These are phyloP conservation scores for Lithobates pipiens DNA, from an alignment of 2,797 vertebrate species.

Conservation along the genomic window DNA sequence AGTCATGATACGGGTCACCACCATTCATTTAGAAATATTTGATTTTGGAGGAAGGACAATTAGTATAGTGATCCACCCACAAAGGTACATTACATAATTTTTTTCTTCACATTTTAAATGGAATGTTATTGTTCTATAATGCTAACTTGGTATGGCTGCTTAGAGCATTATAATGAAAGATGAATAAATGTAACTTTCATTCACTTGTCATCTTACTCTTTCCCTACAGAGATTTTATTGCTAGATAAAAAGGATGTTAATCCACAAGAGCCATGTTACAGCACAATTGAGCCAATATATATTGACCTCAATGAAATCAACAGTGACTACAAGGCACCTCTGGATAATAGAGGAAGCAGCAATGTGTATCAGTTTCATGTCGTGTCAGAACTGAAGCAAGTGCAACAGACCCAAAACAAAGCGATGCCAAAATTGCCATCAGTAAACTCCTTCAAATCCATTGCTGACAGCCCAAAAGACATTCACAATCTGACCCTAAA, in stretches of 20 bases:
- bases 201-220: background rate
- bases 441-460: background rate
- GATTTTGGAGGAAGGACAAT: too few species aligned
- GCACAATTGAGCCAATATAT: constrained; percentile 59
- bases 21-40: too few species aligned
- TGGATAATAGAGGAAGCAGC: background rate
- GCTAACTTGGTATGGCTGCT: too few species aligned
- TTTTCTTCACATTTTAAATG: too few species aligned
- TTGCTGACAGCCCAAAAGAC: constrained; percentile 30
- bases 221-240: constrained; percentile 55
- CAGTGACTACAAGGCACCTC: background rate
- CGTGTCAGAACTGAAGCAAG: background rate
- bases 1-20: too few species aligned
- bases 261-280: constrained; percentile 32
- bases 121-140: too few species aligned
- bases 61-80: too few species aligned
- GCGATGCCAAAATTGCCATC: background rate
- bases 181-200: background rate
- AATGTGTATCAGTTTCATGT: background rate
- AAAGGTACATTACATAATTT: too few species aligned
- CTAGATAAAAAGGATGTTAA: constrained; percentile 50
- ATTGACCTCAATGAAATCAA: constrained; percentile 38
- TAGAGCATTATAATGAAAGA: too few species aligned
- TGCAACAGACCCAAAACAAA: background rate
- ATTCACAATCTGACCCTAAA: background rate